These are phyloP conservation scores for Siderastrea radians DNA, from an alignment of 92 coral and sea anemone species.

Conservation along the genomic window DNA sequence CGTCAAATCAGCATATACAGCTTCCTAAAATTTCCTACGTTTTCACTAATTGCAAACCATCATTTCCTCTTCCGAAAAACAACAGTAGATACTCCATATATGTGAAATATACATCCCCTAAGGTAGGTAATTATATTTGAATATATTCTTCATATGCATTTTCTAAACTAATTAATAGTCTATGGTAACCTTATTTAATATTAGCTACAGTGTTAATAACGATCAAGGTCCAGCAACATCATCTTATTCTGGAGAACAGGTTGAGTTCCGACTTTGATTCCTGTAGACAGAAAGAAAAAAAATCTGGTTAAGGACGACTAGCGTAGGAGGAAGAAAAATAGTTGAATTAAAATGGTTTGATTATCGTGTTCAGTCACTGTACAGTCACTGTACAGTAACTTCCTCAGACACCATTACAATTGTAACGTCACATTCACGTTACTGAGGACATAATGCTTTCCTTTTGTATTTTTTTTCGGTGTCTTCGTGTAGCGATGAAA, in stretches of 20 bases:
- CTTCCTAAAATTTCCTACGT: neutral
- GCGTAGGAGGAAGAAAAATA: neutral
- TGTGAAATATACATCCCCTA: neutral
- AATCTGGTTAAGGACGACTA: neutral
- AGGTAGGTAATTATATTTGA: neutral
- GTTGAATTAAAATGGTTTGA: no score
- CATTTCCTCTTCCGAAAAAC: neutral
- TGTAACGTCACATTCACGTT: no score
- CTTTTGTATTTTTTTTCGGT: no score
- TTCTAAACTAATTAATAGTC: neutral
- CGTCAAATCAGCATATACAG: neutral
- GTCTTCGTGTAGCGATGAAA: no score
- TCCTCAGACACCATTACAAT: no score
- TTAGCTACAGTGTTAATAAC: neutral
- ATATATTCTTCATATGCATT: slow-evolving; percentile 1
- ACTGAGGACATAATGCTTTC: no score
- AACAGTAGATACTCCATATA: neutral
- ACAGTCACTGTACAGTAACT: no score
- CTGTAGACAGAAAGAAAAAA: slow-evolving; percentile 53
- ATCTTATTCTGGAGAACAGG: slow-evolving; percentile 96
- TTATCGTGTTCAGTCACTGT: no score
- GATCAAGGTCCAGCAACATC: slow-evolving; percentile 17
- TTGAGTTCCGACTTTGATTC: slow-evolving; percentile 99
- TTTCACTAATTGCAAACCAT: neutral
- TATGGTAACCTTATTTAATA: neutral